These are phyloP conservation scores for Phataginus tricuspis DNA, from an alignment of 2,797 vertebrate species.

Conservation along the genomic window DNA sequence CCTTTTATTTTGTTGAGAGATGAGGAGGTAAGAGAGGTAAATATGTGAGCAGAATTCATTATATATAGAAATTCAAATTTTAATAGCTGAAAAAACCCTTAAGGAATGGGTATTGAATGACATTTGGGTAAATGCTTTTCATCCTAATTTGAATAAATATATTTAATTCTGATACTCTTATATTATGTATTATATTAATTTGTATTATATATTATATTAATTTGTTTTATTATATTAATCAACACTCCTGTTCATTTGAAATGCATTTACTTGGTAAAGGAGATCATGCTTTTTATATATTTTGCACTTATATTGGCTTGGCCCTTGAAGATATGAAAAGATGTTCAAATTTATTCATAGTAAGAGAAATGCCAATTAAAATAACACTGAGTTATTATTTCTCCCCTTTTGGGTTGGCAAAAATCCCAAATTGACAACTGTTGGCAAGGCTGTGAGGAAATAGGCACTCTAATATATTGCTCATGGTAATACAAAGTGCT, in stretches of 20 bases:
- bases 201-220: slow-evolving; percentile 25
- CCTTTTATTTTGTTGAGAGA: slow-evolving; percentile 36
- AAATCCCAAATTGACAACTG: slow-evolving; percentile 61
- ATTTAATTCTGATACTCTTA: slow-evolving; percentile 40
- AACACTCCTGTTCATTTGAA: slow-evolving; percentile 51
- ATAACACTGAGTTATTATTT: slow-evolving; percentile 68
- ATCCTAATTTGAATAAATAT: slow-evolving; percentile 57
- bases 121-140: slow-evolving; percentile 17
- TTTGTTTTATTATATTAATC: slow-evolving; percentile 6
- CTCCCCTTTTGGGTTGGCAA: slow-evolving; percentile 57
- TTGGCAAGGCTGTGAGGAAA: slow-evolving; percentile 61
- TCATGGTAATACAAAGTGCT: slow-evolving; percentile 56
- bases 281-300: slow-evolving; percentile 42
- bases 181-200: slow-evolving; percentile 28
- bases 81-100: slow-evolving; percentile 15
- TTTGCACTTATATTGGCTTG: slow-evolving; percentile 58
- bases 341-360: slow-evolving; percentile 65
- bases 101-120: not conserved
- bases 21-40: not conserved
- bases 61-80: slow-evolving; percentile 36
- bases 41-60: slow-evolving; percentile 39
- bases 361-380: slow-evolving; percentile 71
- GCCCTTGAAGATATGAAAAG: slow-evolving; percentile 56
- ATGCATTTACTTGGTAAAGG: slow-evolving; percentile 51
- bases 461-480: not conserved